A percentile compares a stretch with the other conserved stretches of the same genome.
phyloP scores from a whole-genome alignment of 2,797 vertebrate genomes.

The Parauchenoglanis ngamensis region DNA sequence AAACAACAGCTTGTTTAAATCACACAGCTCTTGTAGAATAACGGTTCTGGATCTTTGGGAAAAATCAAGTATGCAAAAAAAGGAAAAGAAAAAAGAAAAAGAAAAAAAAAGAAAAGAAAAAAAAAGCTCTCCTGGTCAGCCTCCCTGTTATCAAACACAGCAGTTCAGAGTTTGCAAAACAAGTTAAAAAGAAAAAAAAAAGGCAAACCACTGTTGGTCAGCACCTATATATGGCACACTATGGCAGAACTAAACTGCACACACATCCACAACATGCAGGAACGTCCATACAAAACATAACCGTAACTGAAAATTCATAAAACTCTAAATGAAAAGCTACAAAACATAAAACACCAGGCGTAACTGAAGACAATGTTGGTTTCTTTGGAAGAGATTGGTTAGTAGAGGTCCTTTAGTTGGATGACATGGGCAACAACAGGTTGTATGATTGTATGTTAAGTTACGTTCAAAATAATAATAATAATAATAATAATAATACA shows the following conservation, averaged over 20 bases:
- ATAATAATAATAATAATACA: neutral
- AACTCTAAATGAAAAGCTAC: slow-evolving; percentile 47
- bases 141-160: slow-evolving; percentile 52
- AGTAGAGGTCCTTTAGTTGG: slow-evolving; percentile 56
- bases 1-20: neutral
- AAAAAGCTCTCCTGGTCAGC: slow-evolving; percentile 56
- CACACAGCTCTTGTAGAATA: neutral
- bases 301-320: slow-evolving; percentile 30
- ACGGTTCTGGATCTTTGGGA: slow-evolving; percentile 11
- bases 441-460: slow-evolving; percentile 51
- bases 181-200: slow-evolving; percentile 22
- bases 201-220: slow-evolving; percentile 38
- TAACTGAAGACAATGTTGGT: slow-evolving; percentile 55
- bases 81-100: too few species aligned
- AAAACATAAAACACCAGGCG: slow-evolving; percentile 43
- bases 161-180: slow-evolving; percentile 34
- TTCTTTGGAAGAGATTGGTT: slow-evolving; percentile 61
- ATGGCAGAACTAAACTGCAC: slow-evolving; percentile 54
- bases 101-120: neutral
- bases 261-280: slow-evolving; percentile 59
- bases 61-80: neutral
- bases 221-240: slow-evolving; percentile 50
- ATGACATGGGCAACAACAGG: slow-evolving; percentile 51
- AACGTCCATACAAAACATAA: slow-evolving; percentile 53
- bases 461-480: slow-evolving; percentile 36